Base-by-base conservation (phyloP, 1,140 invertebrate genomes). In the Drosophila santomea region DNA sequence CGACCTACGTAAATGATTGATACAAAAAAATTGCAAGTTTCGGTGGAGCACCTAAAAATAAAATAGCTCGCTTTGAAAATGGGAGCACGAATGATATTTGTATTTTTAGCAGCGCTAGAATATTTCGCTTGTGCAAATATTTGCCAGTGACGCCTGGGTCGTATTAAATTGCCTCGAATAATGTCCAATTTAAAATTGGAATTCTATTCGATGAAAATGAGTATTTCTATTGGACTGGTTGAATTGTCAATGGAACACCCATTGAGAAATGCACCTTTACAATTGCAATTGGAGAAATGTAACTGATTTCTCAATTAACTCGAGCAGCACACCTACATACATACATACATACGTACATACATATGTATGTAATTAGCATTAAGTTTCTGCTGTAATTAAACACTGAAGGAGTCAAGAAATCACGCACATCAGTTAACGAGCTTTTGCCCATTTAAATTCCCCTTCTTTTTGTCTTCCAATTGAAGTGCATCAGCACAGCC, bases 11-110 rank as follows among this genome's bases (percentile, higher is more conserved):
- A 67, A 67, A 66, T 52, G 28, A 68, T 67, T 67, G 60, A 68
- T 52, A 64, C 28, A 45, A 38, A 62, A 38, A 62, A 25, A 45
- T 54, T 52, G 47, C 7, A n/a, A 68, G 44, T 66, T 68, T 66
- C 20, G 20, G 8, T 32, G 32, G 61, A 66, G 32, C n/a, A 4
- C 12, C 64, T 67, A 68, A 66, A 68, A 68, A 68, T 68, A 68
- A 45, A 66, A 15, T 15, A 12, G 15, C 17, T 12, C 25, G 62
- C 56, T 17, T 64, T n/a, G 43, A 45, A 45, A 64, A 47, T 52
- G 38, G 38, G 63, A 45, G 38, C 60, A 52, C 32, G 11, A 6
- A 39, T 45, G 23, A 45, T 66, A 32, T 44, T 45, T 52, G 14
- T 66, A 68, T 52, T 68, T 68, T 36, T 43, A 61, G 38, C 14